Evolutionary conservation across 2,113 vertebrate genomes (phyloP), one percentile per base, ranked within the genome.

Genomic region (Pyxicephalus adspersus): DNA sequence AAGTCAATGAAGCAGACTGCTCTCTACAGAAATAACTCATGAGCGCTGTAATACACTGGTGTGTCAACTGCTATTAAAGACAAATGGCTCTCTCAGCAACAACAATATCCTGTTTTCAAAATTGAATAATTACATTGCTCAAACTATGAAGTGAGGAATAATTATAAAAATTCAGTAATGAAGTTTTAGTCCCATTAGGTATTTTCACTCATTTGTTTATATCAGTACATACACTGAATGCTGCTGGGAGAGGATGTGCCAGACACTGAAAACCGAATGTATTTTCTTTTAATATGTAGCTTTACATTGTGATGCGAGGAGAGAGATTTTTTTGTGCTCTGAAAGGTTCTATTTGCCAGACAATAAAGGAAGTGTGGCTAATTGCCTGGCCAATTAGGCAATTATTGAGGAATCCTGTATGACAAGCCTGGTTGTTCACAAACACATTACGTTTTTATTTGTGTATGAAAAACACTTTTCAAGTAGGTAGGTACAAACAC

Each of bases 71-170:
- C 74, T 83, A 86, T 76, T 81, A 85, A 77, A 86, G 86, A 85
- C 74, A 90, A 91, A 87, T 68, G 85, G 83, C 63, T 90, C 87
- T 89, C 84, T 84, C 84, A 85, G 88, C 84, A 87, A 85, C 83
- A 86, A 85, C 83, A 86, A 83, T 81, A 86, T 80, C 71, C 84
- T 89, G 78, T 79, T 85, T 75, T 72, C 34, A 83, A 88, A 86
- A 82, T 81, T 23, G 74, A 90, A 83, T 87, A 85, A 90, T n/a
- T 86, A 72, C 80, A 83, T 86, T 86, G 80, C 68, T 84, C 67
- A 66, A 80, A 82, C 75, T 83, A 81, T 70, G 73, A 85, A 83
- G 85, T 0, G 68, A 90, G 83, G 66, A 84, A 87, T 89, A 84
- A 87, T 89, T 88, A 88, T 63, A 81, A 64, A 83, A 52, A 79